Evolutionary conservation across 2,113 vertebrate genomes (phyloP).

Genomic region (Hiodon alosoides): DNA sequence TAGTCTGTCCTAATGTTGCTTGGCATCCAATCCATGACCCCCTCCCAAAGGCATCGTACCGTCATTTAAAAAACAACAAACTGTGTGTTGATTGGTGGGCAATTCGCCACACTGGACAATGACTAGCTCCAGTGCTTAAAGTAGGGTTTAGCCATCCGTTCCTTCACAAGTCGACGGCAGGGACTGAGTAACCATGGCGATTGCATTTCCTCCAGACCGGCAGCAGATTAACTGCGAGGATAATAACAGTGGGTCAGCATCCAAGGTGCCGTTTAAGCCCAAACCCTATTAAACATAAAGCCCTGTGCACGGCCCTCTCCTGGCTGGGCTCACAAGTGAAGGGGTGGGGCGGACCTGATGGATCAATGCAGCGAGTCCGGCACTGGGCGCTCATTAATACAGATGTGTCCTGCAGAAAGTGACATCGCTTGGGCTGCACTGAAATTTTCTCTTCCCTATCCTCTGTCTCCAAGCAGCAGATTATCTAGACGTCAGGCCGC

Average conservation of each 20-base stretch:
- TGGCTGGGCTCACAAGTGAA: neutral
- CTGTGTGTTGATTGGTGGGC: no score
- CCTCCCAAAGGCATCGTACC: no score
- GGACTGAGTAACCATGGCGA: neutral
- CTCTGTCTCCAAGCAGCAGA: neutral
- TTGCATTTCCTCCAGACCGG: neutral
- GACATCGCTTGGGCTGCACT: neutral
- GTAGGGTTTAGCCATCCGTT: neutral
- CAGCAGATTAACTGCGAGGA: conserved; percentile 1
- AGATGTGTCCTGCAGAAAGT: neutral
- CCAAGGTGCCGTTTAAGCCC: no score
- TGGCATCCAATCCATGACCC: no score
- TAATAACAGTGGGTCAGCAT: neutral
- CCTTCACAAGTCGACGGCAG: neutral
- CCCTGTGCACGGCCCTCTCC: no score
- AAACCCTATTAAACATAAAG: no score
- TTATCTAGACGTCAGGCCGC: no score
- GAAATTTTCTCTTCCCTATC: neutral
- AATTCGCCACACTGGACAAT: neutral
- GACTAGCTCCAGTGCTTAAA: neutral
- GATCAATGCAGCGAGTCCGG: neutral
- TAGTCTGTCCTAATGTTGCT: no score
- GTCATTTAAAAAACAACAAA: no score
- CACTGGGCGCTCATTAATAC: neutral
- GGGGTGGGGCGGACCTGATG: neutral